Evolutionary conservation across 2,113 vertebrate species (phyloP), one percentile per base, ranked within the genome.

Genomic region (Leptobrachium leishanense): DNA sequence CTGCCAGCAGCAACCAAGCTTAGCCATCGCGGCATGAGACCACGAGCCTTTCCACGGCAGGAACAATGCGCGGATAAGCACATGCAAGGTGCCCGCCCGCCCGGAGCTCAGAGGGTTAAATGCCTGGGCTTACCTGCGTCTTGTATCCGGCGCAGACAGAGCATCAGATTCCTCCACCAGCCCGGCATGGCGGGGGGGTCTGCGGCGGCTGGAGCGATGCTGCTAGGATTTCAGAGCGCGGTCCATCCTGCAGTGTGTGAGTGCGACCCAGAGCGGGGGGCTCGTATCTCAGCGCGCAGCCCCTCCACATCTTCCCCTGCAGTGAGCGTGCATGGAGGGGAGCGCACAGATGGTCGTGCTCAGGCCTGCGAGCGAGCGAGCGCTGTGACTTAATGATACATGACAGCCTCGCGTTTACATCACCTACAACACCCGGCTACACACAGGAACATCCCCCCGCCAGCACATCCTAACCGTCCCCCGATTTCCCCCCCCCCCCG

Each of bases 141-240:
- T 39, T 89, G 85, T 66, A 88, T 81, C 74, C 83, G 87, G 85
- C 88, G 87, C 83, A 90, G 72, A 72, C 89, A 90, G 62, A 87
- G 85, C 86, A 86, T 88, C 80, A 89, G 81, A 81, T 84, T 86
- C 80, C 82, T 88, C 81, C 86, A 88, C 89, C 89, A 90, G 85
- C 85, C 85, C 39, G 89, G 89, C 89, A 90, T 90, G 53, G 71
- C 72, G n/a, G n/a, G n/a, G n/a, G n/a, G n/a, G n/a, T n/a, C n/a
- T n/a, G n/a, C n/a, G 68, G 71, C 9, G 71, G 31, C 77, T 43
- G 72, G 31, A 46, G 2, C 42, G 71, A 78, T 4, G 68, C 57
- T 41, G 71, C 59, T 74, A 80, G 43, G 78, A 70, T 41, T 74
- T 57, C 64, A 68, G 41, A 3, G 64, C 11, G 71, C n/a, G n/a